Base-by-base conservation (phyloP, 2,113 vertebrate genomes). In the Noctilio leporinus region DNA sequence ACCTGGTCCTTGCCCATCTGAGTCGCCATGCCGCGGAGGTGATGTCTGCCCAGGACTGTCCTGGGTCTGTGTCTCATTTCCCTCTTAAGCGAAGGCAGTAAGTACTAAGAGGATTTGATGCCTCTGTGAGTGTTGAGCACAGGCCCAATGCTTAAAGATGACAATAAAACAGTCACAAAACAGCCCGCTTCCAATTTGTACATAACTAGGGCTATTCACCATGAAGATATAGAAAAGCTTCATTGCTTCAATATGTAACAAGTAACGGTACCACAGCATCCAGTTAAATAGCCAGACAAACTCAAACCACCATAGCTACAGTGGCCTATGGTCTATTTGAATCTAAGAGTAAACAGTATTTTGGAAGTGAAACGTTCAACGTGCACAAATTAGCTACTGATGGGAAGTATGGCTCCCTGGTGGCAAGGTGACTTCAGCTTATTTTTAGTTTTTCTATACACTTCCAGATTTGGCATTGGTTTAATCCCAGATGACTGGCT, bases 241-340 rank as follows among this genome's bases (percentile, higher is more conserved):
- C 77, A 55, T 82, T 91, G 47, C 93, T 19, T 69, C 33, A 81
- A 93, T 82, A n/a, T n/a, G n/a, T n/a, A 84, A 89, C 85, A 95
- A n/a, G 38, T 75, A 95, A 81, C 30, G 62, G 3, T 33, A 35
- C 35, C 47, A 12, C 17, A 86, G 69, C 57, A 86, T 16, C 26
- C 14, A 64, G n/a, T 47, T 86, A 91, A 93, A 72, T 0, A 70
- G 67, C 43, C 49, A 85, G 82, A 94, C 30, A 64, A 80, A 90
- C 30, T 67, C 47, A 76, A 57, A 64, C 70, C 55, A 51, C 4
- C 3, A 12, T 10, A 45, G 35, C 35, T 51, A 2, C n/a, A 53
- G 10, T 22, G 75, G 76, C 65, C 12, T 38, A 7, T 7, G 10
- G 78, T 73, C 88, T 94, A 10, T 8, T 70, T 19, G 47, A 72